These are phyloP conservation scores for Drosophila tripunctata DNA, from an alignment of 2,888 invertebrate genomes.

Conservation along the genomic window DNA sequence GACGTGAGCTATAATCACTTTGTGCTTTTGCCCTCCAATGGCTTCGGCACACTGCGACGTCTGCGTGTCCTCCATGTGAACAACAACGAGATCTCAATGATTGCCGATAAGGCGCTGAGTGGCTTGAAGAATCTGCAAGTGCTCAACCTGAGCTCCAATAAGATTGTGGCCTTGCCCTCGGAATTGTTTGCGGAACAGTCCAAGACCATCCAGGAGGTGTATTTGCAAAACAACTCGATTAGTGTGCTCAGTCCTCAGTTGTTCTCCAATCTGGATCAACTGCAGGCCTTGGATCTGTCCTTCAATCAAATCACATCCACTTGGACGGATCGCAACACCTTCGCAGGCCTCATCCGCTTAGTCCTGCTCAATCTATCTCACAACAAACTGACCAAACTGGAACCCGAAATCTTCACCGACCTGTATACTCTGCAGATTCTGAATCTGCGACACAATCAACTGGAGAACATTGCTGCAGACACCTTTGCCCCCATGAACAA, in stretches of 20 bases:
- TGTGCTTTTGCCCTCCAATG: conserved; percentile 91
- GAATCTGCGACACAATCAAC: conserved; percentile 92
- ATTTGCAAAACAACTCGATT: conserved; percentile 95
- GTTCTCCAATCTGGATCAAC: conserved; percentile 92
- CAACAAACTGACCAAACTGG: conserved; percentile 92
- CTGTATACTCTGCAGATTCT: conserved; percentile 93
- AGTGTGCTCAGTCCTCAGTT: conserved; percentile 93
- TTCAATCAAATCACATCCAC: conserved; percentile 93
- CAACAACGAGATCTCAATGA: conserved; percentile 95
- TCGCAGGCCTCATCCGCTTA: conserved; percentile 94
- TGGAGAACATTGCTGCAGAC: conserved; percentile 93
- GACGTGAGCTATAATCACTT: conserved; percentile 94
- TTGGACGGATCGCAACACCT: conserved; percentile 94
- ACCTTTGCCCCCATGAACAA: conserved; percentile 96
- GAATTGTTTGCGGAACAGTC: conserved; percentile 92
- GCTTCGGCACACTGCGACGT: conserved; percentile 91
- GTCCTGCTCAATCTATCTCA: conserved; percentile 94
- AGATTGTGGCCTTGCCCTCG: conserved; percentile 93
- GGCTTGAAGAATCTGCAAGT: conserved; percentile 92
- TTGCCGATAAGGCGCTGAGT: conserved; percentile 92
- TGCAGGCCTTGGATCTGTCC: conserved; percentile 93
- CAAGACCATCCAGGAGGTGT: conserved; percentile 93
- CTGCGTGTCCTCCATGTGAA: conserved; percentile 92
- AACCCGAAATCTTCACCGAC: conserved; percentile 93
- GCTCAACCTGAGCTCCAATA: conserved; percentile 95